Base-by-base conservation (phyloP, 2,113 vertebrate species). In the Pungitius pungitius region DNA sequence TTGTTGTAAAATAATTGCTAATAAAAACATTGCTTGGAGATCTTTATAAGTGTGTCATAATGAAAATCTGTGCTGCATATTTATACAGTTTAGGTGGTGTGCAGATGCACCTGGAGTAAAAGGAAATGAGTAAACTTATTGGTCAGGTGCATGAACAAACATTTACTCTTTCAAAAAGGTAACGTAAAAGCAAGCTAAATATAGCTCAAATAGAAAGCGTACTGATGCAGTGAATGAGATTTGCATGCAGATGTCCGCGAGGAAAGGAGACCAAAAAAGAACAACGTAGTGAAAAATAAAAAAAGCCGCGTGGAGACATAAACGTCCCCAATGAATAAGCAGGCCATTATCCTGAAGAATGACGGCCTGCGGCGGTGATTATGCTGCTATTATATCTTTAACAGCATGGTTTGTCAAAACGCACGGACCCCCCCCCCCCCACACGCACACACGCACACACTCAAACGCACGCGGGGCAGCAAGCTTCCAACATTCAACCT, bases 321-420 rank as follows among this genome's bases (percentile, higher is more conserved):
- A 95, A 92, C 94, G 91, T 94, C 94, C 94, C 94, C 84, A 92
- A 94, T 95, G 95, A 97, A 95, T 95, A 96, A 96, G 94, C 95
- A 94, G 93, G 91, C 94, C 94, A 96, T 97, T 96, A 96, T 95
- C 92, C 92, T 95, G 95, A 96, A 95, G 95, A 96, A 96, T 95
- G 94, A 93, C 86, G 80, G 94, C 96, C 95, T 24, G 87, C 45
- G 95, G 96, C 95, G 73, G 90, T 96, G 96, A 96, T 96, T 96
- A 97, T 94, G 92, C 95, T 86, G 92, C 95, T 94, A 95, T 96
- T 96, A 95, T 96, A 95, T 95, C 94, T 94, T 95, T 95, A 96
- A 95, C 94, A 96, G 94, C 92, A 87, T 93, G 95, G 94, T 96
- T 96, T 97, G 95, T 96, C 95, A 96, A 95, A 95, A 87, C 75